Percentiles rank a stretch among this genome's conserved stretches.
Evolutionary conservation across 1,140 invertebrate genomes (phyloP).

Genomic region (Elymnias hypermnestra): DNA sequence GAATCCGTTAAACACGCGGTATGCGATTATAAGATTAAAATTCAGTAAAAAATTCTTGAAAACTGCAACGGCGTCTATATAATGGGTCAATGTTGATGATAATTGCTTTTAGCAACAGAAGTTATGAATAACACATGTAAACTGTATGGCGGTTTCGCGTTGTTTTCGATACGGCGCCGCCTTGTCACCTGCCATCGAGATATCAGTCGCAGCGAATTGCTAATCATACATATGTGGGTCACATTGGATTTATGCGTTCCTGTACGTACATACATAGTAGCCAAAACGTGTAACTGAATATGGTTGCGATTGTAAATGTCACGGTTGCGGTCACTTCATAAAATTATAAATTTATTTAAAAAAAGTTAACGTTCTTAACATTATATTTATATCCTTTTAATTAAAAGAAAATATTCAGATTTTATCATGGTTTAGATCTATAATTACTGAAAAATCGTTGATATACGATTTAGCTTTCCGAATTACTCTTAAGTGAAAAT

Average conservation of each 20-base stretch:
- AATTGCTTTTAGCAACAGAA: slow-evolving; percentile 14
- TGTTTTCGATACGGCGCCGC: slow-evolving; percentile 1
- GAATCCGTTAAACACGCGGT: too few relatives aligned
- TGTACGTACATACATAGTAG: slow-evolving; percentile 7
- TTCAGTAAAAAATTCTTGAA: too few relatives aligned
- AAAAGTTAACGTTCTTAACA: not conserved
- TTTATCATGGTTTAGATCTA: too few relatives aligned
- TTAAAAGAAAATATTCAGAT: slow-evolving; percentile 1
- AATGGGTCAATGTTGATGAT: slow-evolving; percentile 40
- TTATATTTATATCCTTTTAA: slow-evolving; percentile 2
- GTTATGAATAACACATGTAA: slow-evolving; percentile 12
- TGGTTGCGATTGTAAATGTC: slow-evolving; percentile 18
- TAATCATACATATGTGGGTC: slow-evolving; percentile 24
- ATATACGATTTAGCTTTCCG: too few relatives aligned
- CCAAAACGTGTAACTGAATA: slow-evolving; percentile 7
- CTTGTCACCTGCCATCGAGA: slow-evolving; percentile 8
- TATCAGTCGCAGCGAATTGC: slow-evolving; percentile 9
- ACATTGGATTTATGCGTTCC: slow-evolving; percentile 13
- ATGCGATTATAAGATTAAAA: too few relatives aligned
- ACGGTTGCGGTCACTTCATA: slow-evolving; percentile 12
- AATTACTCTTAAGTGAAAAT: not conserved
- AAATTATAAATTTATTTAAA: slow-evolving; percentile 17
- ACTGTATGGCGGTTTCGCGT: not conserved
- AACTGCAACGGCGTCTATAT: not conserved
- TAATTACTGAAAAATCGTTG: too few relatives aligned